Evolutionary conservation across 1,140 invertebrate genomes (phyloP).

Genomic region (Caerostris extrusa): DNA sequence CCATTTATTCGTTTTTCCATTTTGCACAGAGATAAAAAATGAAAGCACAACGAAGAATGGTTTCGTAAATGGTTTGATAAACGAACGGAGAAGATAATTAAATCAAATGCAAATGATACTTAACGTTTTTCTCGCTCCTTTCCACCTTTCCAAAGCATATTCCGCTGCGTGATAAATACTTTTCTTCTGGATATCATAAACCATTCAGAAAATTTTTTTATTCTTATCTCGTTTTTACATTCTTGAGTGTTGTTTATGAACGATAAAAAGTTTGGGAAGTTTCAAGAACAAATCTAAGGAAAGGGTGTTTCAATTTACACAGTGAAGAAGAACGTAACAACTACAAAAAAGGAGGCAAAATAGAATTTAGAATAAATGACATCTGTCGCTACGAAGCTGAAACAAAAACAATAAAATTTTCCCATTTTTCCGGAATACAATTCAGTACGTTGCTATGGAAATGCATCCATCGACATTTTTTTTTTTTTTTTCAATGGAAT

Average conservation of each 20-base stretch:
- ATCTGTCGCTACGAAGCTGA: conserved; percentile 51
- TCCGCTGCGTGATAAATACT: background rate
- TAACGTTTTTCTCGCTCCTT: background rate
- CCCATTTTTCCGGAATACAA: conserved; percentile 27
- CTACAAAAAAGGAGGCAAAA: background rate
- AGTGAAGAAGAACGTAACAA: background rate
- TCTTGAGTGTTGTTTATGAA: conserved; percentile 16
- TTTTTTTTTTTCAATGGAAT: conserved; percentile 17
- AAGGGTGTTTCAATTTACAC: conserved; percentile 31
- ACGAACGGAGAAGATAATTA: conserved; percentile 14
- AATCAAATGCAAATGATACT: background rate
- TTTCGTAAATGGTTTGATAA: background rate
- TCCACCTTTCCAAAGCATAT: background rate
- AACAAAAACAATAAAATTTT: conserved; percentile 54
- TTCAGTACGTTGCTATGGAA: conserved; percentile 46
- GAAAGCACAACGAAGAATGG: background rate
- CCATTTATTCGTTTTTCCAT: background rate
- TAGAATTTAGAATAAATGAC: conserved; percentile 60
- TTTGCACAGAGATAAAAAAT: background rate
- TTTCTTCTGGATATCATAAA: background rate
- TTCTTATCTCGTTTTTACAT: conserved; percentile 31
- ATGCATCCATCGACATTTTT: background rate
- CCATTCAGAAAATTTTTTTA: background rate
- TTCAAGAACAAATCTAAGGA: conserved; percentile 15
- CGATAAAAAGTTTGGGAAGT: conserved; percentile 4